These are phyloP conservation scores for Cremastinae sp. DNA, from an alignment of 2,888 invertebrate species.

Conservation along the genomic window DNA sequence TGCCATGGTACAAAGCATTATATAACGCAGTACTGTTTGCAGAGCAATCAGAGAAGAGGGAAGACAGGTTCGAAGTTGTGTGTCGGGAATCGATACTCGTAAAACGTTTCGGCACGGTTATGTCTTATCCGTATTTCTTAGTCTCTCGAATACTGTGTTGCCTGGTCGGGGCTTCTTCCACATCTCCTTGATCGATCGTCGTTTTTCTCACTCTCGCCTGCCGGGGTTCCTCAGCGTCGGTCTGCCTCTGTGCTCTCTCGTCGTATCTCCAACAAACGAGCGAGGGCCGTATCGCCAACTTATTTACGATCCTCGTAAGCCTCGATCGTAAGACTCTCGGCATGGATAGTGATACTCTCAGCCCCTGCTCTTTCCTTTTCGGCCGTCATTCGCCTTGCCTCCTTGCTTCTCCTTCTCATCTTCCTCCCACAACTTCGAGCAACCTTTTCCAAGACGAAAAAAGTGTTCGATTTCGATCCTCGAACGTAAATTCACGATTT, in stretches of 20 bases:
- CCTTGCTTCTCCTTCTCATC: slow-evolving; percentile 44
- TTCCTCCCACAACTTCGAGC: slow-evolving; percentile 53
- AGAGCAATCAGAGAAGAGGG: slow-evolving; percentile 51
- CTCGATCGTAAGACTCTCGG: slow-evolving; percentile 70
- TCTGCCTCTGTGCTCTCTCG: slow-evolving; percentile 37
- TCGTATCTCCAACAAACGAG: slow-evolving; percentile 70
- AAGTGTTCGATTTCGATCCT: slow-evolving; percentile 55
- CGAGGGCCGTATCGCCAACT: slow-evolving; percentile 73
- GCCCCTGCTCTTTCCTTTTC: slow-evolving; percentile 44
- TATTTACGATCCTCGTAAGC: slow-evolving; percentile 76
- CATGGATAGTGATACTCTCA: slow-evolving; percentile 60
- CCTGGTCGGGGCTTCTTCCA: slow-evolving; percentile 35
- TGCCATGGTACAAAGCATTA: not conserved
- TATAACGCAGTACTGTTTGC: slow-evolving; percentile 37
- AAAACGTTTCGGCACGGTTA: slow-evolving; percentile 70
- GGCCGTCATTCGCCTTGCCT: slow-evolving; percentile 52
- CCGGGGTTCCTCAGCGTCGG: slow-evolving; percentile 9
- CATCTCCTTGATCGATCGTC: slow-evolving; percentile 47
- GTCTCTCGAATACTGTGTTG: slow-evolving; percentile 38
- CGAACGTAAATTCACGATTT: slow-evolving; percentile 57
- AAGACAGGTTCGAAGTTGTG: slow-evolving; percentile 62
- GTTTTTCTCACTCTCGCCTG: slow-evolving; percentile 21
- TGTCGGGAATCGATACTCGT: slow-evolving; percentile 70
- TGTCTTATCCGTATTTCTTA: slow-evolving; percentile 57
- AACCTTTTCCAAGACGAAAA: slow-evolving; percentile 32